Evolutionary conservation across 2,888 invertebrate genomes (phyloP).

Genomic region (Drosophila sordidapex): DNA sequence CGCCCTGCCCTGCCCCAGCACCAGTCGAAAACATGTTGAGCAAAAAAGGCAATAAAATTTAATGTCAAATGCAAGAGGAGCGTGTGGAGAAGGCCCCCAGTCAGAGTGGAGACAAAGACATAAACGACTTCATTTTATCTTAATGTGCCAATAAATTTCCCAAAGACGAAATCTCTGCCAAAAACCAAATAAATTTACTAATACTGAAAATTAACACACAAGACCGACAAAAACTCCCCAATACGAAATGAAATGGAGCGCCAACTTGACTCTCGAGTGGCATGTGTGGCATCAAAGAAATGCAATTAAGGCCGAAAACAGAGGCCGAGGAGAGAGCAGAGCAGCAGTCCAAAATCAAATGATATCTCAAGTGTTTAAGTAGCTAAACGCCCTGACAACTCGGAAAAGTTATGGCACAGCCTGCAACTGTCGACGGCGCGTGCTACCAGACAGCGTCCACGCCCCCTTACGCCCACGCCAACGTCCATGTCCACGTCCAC

Average conservation of each 20-base stretch:
- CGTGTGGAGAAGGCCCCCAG: constrained; percentile 34
- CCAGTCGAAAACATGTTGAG: constrained; percentile 30
- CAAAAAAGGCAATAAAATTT: constrained; percentile 78
- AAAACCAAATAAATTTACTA: constrained; percentile 80
- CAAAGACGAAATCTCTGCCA: constrained; percentile 79
- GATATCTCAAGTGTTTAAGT: constrained; percentile 79
- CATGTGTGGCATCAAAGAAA: constrained; percentile 76
- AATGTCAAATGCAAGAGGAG: constrained; percentile 62
- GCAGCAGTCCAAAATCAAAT: constrained; percentile 41
- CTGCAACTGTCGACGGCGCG: constrained; percentile 69
- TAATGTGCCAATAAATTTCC: constrained; percentile 84
- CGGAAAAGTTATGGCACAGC: constrained; percentile 71
- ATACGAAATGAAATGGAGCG: constrained; percentile 64
- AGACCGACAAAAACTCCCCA: constrained; percentile 22
- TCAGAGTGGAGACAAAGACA: constrained; percentile 44
- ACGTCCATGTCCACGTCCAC: not conserved
- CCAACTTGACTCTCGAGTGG: constrained; percentile 74
- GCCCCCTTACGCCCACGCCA: constrained; percentile 26
- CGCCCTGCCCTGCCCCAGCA: not conserved
- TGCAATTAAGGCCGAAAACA: constrained; percentile 71
- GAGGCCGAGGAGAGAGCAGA: not conserved
- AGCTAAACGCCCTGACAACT: constrained; percentile 78
- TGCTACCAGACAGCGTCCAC: constrained; percentile 51
- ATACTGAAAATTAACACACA: constrained; percentile 65
- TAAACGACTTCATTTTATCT: constrained; percentile 82